A percentile compares a stretch with the other conserved stretches of the same genome.
These are phyloP conservation scores for Euwallacea similis DNA, from an alignment of 1,140 invertebrate genomes.

Conservation along the genomic window DNA sequence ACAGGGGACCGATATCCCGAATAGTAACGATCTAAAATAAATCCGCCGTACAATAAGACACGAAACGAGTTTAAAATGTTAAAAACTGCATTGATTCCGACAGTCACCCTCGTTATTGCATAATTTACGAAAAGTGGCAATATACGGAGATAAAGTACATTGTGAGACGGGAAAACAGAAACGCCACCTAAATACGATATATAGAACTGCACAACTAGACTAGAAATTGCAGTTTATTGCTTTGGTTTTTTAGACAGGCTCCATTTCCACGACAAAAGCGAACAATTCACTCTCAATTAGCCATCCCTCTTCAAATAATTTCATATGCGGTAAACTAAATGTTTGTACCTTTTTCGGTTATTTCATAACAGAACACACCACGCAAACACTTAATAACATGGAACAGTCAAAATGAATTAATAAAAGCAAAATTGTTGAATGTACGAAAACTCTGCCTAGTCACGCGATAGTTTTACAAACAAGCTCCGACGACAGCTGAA, in stretches of 20 bases:
- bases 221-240: conserved; percentile 30
- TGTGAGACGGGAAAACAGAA: conserved; percentile 31
- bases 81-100: conserved; percentile 33
- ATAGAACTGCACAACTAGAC: conserved; percentile 27
- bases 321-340: too few relatives aligned
- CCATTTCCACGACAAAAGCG: neutral
- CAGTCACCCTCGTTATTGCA: conserved; percentile 33
- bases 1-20: conserved; percentile 5
- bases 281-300: too few relatives aligned
- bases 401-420: conserved; percentile 14
- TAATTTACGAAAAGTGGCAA: conserved; percentile 34
- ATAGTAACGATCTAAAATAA: conserved; percentile 17
- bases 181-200: conserved; percentile 29
- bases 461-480: conserved; percentile 28
- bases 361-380: conserved; percentile 5
- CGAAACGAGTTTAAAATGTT: conserved; percentile 35
- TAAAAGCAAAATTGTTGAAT: conserved; percentile 24
- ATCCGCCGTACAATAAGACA: conserved; percentile 21
- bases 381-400: conserved; percentile 23
- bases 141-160: conserved; percentile 29
- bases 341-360: neutral
- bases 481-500: conserved; percentile 21
- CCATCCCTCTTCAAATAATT: too few relatives aligned
- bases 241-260: conserved; percentile 28
- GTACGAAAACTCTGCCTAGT: conserved; percentile 8